Base-by-base conservation (phyloP, 2,797 vertebrate genomes). In the Pelobates cultripes region DNA sequence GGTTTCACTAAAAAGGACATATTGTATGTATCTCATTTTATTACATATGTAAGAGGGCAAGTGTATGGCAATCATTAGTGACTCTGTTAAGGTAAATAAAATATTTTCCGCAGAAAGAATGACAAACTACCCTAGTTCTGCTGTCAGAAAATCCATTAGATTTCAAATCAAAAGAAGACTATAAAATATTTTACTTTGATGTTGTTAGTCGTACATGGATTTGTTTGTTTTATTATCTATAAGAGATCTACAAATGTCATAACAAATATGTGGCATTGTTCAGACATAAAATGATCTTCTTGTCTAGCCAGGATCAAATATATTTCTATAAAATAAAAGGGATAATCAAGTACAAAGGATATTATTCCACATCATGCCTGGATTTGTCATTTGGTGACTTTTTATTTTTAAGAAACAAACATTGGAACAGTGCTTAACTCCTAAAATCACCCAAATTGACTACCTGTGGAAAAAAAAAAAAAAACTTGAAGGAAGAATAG, bases 121-220 rank as follows among this genome's bases (percentile, higher is more conserved):
- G 85, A 86, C 85, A 91, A 82, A 82, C 81, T 70, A 82, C 45
- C 76, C 41, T 79, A 87, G 78, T 85, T 81, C 82, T 89, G 82
- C 44, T 87, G 88, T 85, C 71, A 80, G 84, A 67, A 87, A 91
- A 89, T 88, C 81, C 79, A 88, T 90, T 91, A 89, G 88, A 86
- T 76, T 89, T 82, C 81, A 60, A 85, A 87, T 87, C 77, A 81
- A 78, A 76, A 68, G 60, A 88, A 86, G 84, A 17, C 42, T 85
- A 81, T 78, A 85, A 79, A 43, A 53, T 12, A 44, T 79, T 79
- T 79, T 70, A 86, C 86, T 88, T 86, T 85, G 0, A 88, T 86
- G 66, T 78, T 57, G 76, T 85, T 79, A 70, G 51, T 86, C 68
- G 85, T 44, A 42, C n/a, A 66, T 45, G 60, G 53, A 70, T 17